phyloP scores from a whole-genome alignment of 1,140 invertebrate genomes.

The honey bee (Apis mellifera) region Amel_HAv3.1 CM009935.2:8314001-8314500 shows the following conservation, averaged over 20 bases:
- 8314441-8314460: background rate
- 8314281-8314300: no score
- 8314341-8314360: no score
- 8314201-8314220: no score
- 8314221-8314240: no score
- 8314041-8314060: background rate
- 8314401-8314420: no score
- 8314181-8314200: no score
- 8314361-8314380: no score
- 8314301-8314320: no score
- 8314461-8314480: background rate
- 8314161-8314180: background rate
- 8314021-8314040: background rate
- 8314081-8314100: background rate
- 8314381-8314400: no score
- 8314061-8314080: background rate
- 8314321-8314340: no score
- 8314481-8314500: background rate
- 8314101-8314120: background rate
- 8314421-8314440: background rate
- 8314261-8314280: no score
- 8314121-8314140: background rate
- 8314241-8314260: no score
- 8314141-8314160: background rate
- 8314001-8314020: conserved; percentile 3